Conservation (phyloP, 2,113 vertebrate genomes). For the Cephalopholis sonnerati region DNA sequence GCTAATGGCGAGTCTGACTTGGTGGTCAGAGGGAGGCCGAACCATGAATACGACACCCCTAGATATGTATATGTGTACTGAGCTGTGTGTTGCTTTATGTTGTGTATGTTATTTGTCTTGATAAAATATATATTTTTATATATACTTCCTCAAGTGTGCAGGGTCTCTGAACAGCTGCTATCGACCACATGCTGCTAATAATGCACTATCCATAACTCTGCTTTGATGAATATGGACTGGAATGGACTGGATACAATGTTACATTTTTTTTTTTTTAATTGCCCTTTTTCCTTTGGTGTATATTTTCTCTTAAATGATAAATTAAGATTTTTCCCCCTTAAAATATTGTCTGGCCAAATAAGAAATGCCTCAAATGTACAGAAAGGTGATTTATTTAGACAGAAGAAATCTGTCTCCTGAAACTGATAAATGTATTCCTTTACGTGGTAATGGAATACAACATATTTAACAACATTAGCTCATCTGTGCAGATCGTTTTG, state of each 20-base stretch:
- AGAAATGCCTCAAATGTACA: neutral
- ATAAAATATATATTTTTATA: too few relatives aligned
- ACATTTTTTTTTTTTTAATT: neutral
- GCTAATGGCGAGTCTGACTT: too few relatives aligned
- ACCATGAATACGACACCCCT: too few relatives aligned
- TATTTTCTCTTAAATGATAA: neutral
- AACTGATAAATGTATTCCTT: neutral
- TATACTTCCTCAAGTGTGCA: neutral
- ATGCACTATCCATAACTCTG: neutral
- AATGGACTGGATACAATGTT: neutral
- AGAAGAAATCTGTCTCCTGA: neutral
- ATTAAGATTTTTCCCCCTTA: neutral
- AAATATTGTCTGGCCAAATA: neutral
- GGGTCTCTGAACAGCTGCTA: neutral
- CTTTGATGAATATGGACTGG: neutral
- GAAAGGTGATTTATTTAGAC: neutral
- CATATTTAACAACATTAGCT: neutral
- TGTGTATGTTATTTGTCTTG: too few relatives aligned
- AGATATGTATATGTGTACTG: too few relatives aligned
- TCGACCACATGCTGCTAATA: slow-evolving; percentile 4
- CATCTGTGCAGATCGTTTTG: neutral
- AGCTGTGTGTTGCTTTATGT: too few relatives aligned
- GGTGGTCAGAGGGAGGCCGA: too few relatives aligned
- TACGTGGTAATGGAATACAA: neutral
- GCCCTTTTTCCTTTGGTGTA: neutral